phyloP scores from a whole-genome alignment of 2,797 vertebrate genomes.

The Pseudomugil gertrudae region DNA sequence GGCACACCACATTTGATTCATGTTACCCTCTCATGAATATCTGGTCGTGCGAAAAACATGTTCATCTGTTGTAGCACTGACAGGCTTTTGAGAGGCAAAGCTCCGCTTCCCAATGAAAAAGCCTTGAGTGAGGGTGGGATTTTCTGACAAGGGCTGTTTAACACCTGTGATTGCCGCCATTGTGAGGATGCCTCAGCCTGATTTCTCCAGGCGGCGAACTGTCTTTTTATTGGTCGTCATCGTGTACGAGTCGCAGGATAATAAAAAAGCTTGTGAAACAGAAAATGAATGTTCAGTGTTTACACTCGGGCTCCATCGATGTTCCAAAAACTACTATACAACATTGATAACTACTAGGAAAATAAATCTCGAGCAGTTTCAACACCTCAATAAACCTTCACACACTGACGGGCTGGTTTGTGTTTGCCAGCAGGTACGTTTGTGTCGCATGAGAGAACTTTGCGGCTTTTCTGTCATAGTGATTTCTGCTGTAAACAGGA shows the following conservation, averaged over 20 bases:
- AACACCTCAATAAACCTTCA: conserved; percentile 31
- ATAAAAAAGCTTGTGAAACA: conserved; percentile 44
- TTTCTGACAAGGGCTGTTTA: conserved; percentile 58
- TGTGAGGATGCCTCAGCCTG: conserved; percentile 36
- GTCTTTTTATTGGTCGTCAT: conserved; percentile 51
- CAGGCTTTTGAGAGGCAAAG: conserved; percentile 60
- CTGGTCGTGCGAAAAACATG: conserved; percentile 62
- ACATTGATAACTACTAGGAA: conserved; percentile 18
- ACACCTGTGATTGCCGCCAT: conserved; percentile 68
- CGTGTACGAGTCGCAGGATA: conserved; percentile 37
- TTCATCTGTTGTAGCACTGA: conserved; percentile 67
- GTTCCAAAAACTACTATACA: conserved; percentile 16
- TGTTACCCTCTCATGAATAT: conserved; percentile 67
- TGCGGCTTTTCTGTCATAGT: conserved; percentile 58
- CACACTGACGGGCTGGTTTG: conserved; percentile 56
- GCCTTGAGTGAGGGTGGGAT: conserved; percentile 38
- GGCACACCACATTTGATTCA: conserved; percentile 51
- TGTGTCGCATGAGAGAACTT: conserved; percentile 49
- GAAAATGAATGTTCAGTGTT: conserved; percentile 14
- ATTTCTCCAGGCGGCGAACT: conserved; percentile 37
- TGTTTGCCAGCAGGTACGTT: conserved; percentile 71
- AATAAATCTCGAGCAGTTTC: conserved; percentile 23
- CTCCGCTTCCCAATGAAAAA: conserved; percentile 46
- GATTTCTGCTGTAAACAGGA: conserved; percentile 63
- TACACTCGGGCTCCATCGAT: conserved; percentile 5